Base-by-base conservation (phyloP, 2,888 invertebrate species). In the Hypsopygia costalis region DNA sequence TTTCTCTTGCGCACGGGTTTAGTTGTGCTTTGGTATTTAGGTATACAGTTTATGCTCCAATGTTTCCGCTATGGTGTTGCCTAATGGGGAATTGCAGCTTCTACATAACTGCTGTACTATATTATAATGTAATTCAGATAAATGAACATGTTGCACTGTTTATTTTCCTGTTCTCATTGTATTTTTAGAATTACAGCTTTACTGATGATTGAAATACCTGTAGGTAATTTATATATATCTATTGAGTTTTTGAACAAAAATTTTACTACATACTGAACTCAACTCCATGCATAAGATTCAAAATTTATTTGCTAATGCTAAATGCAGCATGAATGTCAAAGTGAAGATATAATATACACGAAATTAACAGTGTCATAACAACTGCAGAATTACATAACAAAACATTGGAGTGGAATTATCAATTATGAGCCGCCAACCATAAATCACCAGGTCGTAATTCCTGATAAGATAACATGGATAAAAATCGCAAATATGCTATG, bases 1-100 rank as follows among this genome's bases (percentile, higher is more conserved):
- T 85, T 86, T 87, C 87, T 78, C 72, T 74, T 78, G 71, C 63
- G 69, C 67, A 62, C 64, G 64, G 64, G 69, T 71, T 73, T 70
- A 62, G 62, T 60, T 63, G 55, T 54, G 62, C 58, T 63, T 37
- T 37, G 11, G 34, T 36, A 20, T 36, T 62, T 57, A 51, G 58
- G 60, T 69, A 64, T 57, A 70, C 64, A 69, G 68, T 73, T 72
- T 70, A 73, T 61, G 63, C 53, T 69, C 57, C 16, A 58, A 55
- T 59, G 68, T 58, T 75, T 71, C 69, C 69, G 70, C 56, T 62
- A 49, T 27, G 55, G 47, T 57, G 56, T 72, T 69, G 65, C 61
- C 50, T 70, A 74, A 73, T 69, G 58, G 41, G 49, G n/a, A n/a
- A 58, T 51, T 27, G 59, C 55, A 51, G 60, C 52, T 48, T 25